Percentiles rank a stretch among this genome's conserved stretches.
Conservation (phyloP, 2,888 invertebrate species). For the Drosophila pegasa region DNA sequence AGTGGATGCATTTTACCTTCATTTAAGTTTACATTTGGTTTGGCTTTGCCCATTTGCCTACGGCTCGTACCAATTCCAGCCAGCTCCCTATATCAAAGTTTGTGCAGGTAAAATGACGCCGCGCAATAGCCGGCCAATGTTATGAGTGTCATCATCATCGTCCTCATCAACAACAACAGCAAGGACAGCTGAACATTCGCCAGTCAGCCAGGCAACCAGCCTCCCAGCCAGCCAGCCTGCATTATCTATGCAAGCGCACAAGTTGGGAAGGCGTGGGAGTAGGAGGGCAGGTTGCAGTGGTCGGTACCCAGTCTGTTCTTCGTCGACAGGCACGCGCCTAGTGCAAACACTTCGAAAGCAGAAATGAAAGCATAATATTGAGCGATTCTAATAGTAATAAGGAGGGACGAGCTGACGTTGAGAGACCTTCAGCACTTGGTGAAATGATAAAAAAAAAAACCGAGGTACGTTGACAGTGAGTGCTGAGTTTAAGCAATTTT, state of each 20-base stretch:
- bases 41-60: conserved; percentile 65
- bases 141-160: conserved; percentile 72
- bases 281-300: conserved; percentile 6
- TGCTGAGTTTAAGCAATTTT: conserved; percentile 3
- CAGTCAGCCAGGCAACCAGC: conserved; percentile 31
- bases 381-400: conserved; percentile 23
- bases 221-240: conserved; percentile 34
- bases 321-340: conserved; percentile 64
- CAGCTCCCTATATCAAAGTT: conserved; percentile 73
- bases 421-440: neutral
- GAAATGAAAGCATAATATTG: conserved; percentile 80
- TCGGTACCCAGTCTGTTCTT: conserved; percentile 38
- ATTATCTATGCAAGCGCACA: conserved; percentile 69
- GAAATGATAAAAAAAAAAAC: neutral
- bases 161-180: conserved; percentile 24
- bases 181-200: conserved; percentile 57
- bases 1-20: conserved; percentile 71
- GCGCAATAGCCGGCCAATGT: conserved; percentile 59
- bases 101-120: conserved; percentile 77
- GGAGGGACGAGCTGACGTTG: neutral
- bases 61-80: conserved; percentile 42
- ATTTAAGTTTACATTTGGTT: conserved; percentile 75
- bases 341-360: conserved; percentile 75
- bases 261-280: conserved; percentile 14
- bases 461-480: conserved; percentile 24